phyloP scores from a whole-genome alignment of 2,113 vertebrate species.

The Erythrocebus patas region DNA sequence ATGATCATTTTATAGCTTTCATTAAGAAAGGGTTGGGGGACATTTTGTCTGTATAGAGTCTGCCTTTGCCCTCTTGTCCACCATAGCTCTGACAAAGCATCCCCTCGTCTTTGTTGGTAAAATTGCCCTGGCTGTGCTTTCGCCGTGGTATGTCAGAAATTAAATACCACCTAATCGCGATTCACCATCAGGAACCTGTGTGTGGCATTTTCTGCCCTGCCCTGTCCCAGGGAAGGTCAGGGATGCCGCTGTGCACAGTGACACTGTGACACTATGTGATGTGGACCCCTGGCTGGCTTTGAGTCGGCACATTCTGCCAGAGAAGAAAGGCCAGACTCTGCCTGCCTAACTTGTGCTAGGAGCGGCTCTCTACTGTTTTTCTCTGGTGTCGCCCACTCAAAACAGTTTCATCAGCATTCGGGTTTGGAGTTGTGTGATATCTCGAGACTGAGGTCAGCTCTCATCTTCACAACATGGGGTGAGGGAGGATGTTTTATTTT shows the following conservation, averaged over 20 bases:
- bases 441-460: not conserved
- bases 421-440: not conserved
- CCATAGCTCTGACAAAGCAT: not conserved
- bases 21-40: not conserved
- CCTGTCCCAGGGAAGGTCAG: not conserved
- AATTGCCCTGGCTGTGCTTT: not conserved
- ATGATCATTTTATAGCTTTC: not conserved
- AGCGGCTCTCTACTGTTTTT: not conserved
- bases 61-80: not conserved
- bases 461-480: not conserved
- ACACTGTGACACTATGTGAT: fast-evolving
- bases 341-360: not conserved
- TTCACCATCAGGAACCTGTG: not conserved
- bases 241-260: not conserved
- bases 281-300: not conserved
- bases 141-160: fast-evolving
- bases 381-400: not conserved
- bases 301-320: not conserved
- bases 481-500: conserved; percentile 44
- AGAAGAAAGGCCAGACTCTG: not conserved
- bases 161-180: no score
- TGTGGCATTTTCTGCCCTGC: not conserved
- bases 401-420: not conserved
- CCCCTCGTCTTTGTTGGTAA: not conserved
- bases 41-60: not conserved